Evolutionary conservation across 2,888 invertebrate genomes (phyloP).

Genomic region (Hetaerina titia): DNA sequence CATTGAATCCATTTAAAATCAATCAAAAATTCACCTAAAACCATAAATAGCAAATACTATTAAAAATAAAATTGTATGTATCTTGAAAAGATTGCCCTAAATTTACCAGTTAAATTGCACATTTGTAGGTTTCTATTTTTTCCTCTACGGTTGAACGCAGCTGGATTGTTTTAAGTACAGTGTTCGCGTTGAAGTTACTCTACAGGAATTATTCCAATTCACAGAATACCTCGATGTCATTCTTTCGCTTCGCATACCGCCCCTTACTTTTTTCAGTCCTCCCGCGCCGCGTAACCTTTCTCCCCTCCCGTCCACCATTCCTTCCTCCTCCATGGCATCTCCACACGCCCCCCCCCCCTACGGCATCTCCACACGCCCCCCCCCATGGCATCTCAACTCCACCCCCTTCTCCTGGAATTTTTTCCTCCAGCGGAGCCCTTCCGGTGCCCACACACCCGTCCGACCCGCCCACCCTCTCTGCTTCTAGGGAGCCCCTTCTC

Average conservation of each 20-base stretch:
- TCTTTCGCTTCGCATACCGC: background rate
- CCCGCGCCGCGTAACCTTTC: background rate
- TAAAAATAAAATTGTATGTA: no score
- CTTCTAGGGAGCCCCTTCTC: conserved; percentile 54
- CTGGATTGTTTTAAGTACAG: background rate
- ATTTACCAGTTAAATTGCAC: no score
- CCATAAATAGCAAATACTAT: no score
- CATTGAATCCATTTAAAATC: no score
- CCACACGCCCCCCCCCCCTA: background rate
- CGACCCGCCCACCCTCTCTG: conserved; percentile 69
- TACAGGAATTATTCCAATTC: background rate
- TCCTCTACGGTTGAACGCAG: background rate
- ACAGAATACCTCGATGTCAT: background rate
- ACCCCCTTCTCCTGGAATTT: background rate
- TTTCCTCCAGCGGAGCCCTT: conserved; percentile 65
- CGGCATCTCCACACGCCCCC: background rate
- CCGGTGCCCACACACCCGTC: conserved; percentile 70
- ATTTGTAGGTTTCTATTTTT: no score
- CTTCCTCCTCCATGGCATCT: background rate
- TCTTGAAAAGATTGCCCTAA: no score
- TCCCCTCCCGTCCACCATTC: background rate
- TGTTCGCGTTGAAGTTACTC: background rate
- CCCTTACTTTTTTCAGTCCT: background rate
- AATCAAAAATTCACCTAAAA: no score
- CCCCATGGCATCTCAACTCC: no score